phyloP scores from a whole-genome alignment of 2,888 invertebrate species.

The Magallana nippona region DNA sequence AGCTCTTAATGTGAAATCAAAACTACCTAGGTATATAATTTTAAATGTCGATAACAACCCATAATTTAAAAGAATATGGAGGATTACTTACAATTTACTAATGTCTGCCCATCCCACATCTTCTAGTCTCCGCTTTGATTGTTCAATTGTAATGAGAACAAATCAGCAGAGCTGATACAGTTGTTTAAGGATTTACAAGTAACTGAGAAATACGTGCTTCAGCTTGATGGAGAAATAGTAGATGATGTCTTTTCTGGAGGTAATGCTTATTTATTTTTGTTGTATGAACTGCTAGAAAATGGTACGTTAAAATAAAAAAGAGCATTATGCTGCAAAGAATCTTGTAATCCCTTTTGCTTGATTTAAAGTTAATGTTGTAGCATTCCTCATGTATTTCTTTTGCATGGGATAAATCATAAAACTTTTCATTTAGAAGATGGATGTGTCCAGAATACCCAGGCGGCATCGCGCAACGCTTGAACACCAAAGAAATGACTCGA shows the following conservation, averaged over 20 bases:
- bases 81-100: too few species aligned
- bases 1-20: constrained; percentile 13
- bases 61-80: too few species aligned
- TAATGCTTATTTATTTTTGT: too few species aligned
- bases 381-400: background rate
- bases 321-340: background rate
- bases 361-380: background rate
- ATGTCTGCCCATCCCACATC: too few species aligned
- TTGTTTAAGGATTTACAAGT: constrained; percentile 36
- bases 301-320: background rate
- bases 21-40: constrained; percentile 10
- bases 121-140: constrained; percentile 38
- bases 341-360: background rate
- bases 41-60: too few species aligned
- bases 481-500: background rate
- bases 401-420: too few species aligned
- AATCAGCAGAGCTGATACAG: constrained; percentile 40
- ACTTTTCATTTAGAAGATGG: constrained; percentile 8
- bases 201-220: constrained; percentile 42
- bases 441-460: constrained; percentile 31
- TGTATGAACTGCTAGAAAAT: too few species aligned
- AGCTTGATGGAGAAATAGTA: constrained; percentile 40
- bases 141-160: constrained; percentile 44
- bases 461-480: background rate
- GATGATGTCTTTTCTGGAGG: constrained; percentile 49